phyloP scores from a whole-genome alignment of 2,113 vertebrate species.

The Morone chrysops region DNA sequence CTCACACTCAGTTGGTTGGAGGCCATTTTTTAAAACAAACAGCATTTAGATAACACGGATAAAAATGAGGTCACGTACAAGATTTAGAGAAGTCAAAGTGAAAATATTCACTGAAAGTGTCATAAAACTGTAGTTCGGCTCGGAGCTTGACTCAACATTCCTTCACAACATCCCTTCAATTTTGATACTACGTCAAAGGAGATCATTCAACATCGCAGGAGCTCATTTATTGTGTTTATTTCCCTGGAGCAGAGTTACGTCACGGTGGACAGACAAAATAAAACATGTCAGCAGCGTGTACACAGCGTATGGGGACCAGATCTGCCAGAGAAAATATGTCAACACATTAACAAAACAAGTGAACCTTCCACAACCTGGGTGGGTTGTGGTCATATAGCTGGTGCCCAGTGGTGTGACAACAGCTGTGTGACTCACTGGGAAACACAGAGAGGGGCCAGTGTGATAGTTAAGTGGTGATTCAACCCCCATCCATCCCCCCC shows the following conservation, averaged over 20 bases:
- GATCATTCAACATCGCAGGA: conserved; percentile 10
- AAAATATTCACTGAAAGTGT: conserved; percentile 4
- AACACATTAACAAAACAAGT: conserved; percentile 38
- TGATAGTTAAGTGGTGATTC: conserved; percentile 23
- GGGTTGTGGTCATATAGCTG: conserved; percentile 47
- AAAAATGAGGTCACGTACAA: background rate
- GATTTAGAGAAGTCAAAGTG: background rate
- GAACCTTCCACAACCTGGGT: conserved; percentile 38
- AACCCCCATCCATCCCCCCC: background rate
- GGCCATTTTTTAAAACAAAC: background rate
- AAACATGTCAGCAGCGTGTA: conserved; percentile 47
- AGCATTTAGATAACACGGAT: background rate
- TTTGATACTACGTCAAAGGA: conserved; percentile 9
- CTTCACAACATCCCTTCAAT: background rate
- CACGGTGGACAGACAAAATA: conserved; percentile 34
- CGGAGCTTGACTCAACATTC: conserved; percentile 7
- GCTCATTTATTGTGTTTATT: conserved; percentile 28
- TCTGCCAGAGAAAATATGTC: conserved; percentile 46
- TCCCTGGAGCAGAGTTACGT: conserved; percentile 26
- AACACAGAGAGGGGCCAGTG: conserved; percentile 11
- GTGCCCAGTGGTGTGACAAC: conserved; percentile 47
- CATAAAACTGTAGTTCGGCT: background rate
- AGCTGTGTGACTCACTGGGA: conserved; percentile 66
- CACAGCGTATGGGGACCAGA: conserved; percentile 31
- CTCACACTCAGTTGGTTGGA: background rate